Conservation (phyloP, 2,797 vertebrate genomes). For the Microtus obscurus region DNA sequence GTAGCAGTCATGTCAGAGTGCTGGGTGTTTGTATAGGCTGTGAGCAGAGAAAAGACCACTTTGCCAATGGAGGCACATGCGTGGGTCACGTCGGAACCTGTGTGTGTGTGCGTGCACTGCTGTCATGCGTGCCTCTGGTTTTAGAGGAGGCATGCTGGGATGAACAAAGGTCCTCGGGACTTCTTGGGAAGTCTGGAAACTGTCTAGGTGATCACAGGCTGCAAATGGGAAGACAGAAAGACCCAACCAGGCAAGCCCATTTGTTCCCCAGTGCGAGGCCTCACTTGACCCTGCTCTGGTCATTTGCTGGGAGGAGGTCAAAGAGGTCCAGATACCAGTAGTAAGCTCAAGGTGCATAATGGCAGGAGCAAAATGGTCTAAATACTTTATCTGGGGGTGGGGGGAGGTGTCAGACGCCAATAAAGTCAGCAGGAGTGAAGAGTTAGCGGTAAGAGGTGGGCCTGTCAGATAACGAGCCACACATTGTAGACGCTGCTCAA, state of each 20-base stretch:
- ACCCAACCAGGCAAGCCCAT: neutral
- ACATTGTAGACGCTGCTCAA: neutral
- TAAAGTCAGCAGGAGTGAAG: neutral
- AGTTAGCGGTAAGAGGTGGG: neutral
- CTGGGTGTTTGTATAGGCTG: neutral
- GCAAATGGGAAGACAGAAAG: neutral
- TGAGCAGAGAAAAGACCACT: neutral
- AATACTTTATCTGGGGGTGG: neutral
- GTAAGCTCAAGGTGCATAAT: neutral
- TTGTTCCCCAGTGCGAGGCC: neutral
- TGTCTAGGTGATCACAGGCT: neutral
- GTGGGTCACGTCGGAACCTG: neutral
- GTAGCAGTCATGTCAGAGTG: neutral
- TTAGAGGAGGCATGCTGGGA: neutral
- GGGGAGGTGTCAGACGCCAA: too few relatives aligned
- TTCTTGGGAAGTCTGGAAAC: neutral
- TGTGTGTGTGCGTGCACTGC: accelerated
- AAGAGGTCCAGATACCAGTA: too few relatives aligned
- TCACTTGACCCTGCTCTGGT: neutral
- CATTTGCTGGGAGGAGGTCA: neutral
- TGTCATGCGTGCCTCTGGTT: neutral
- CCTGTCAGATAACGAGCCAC: neutral
- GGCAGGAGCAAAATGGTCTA: neutral
- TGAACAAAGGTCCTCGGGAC: neutral
- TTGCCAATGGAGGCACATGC: neutral